These are phyloP conservation scores for Chionomys nivalis DNA, from an alignment of 2,113 vertebrate species.

Conservation along the genomic window DNA sequence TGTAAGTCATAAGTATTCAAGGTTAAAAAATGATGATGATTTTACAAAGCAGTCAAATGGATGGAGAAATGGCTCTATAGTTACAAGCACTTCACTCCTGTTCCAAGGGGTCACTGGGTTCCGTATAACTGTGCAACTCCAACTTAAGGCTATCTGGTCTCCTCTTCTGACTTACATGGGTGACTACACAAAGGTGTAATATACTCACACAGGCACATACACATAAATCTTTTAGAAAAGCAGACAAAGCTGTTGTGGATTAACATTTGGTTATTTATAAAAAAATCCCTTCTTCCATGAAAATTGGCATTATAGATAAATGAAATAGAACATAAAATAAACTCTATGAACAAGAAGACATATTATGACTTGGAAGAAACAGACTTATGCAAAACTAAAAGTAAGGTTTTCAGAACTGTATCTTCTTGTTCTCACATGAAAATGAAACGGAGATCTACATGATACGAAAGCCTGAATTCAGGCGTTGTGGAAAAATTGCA, in stretches of 20 bases:
- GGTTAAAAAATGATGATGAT: not conserved
- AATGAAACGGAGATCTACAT: not conserved
- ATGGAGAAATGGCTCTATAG: not conserved
- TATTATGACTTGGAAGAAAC: not conserved
- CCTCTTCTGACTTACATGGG: not conserved
- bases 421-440: conserved; percentile 28
- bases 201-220: not conserved
- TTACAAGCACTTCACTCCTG: not conserved
- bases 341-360: not conserved
- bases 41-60: too few species aligned
- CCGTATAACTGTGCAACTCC: not conserved
- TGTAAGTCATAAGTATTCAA: not conserved
- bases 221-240: not conserved
- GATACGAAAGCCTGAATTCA: not conserved
- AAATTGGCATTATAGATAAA: not conserved
- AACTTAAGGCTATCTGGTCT: not conserved
- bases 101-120: not conserved
- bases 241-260: not conserved
- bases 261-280: not conserved
- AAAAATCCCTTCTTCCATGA: not conserved
- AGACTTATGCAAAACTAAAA: not conserved
- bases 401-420: not conserved
- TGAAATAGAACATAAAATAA: not conserved
- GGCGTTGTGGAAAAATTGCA: not conserved
- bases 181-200: too few species aligned